A percentile compares a stretch with the other conserved stretches of the same genome.
phyloP scores from a whole-genome alignment of 2,113 vertebrate genomes.

The Ranitomeya variabilis region DNA sequence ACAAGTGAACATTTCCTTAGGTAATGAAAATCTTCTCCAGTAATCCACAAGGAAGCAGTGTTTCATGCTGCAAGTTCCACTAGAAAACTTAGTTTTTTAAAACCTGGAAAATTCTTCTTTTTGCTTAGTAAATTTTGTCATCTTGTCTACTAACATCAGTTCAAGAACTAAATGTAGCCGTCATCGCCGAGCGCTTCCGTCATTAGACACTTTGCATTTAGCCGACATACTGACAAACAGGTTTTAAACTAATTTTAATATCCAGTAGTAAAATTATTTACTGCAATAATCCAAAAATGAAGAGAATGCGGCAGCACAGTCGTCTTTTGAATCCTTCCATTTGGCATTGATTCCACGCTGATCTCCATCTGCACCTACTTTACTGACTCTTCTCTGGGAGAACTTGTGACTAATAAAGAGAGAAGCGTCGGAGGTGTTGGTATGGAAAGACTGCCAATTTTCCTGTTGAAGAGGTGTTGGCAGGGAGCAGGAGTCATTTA shows the following conservation, averaged over 20 bases:
- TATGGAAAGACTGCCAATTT: conserved; percentile 50
- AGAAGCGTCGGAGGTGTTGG: conserved; percentile 52
- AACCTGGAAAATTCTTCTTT: not conserved
- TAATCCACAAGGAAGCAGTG: no score
- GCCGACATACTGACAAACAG: not conserved
- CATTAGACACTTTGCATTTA: not conserved
- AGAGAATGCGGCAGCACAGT: not conserved
- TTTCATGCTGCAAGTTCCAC: no score
- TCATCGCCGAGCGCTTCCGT: not conserved
- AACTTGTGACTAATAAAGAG: conserved; percentile 50
- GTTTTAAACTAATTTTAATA: not conserved
- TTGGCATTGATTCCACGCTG: conserved; percentile 17
- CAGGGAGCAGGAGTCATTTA: conserved; percentile 50
- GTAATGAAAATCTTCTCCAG: no score
- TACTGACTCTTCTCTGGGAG: conserved; percentile 32
- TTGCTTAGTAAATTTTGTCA: not conserved
- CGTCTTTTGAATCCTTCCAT: conserved; percentile 18
- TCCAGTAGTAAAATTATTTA: not conserved
- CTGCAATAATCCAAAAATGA: not conserved
- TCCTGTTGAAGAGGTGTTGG: conserved; percentile 56
- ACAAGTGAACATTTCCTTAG: no score
- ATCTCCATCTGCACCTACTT: conserved; percentile 57
- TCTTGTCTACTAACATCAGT: not conserved
- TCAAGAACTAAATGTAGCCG: not conserved
- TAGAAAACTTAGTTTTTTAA: no score